A percentile compares a stretch with the other conserved stretches of the same genome.
Evolutionary conservation across 2,113 vertebrate species (phyloP).

Genomic region (Gasterosteus aculeatus): DNA sequence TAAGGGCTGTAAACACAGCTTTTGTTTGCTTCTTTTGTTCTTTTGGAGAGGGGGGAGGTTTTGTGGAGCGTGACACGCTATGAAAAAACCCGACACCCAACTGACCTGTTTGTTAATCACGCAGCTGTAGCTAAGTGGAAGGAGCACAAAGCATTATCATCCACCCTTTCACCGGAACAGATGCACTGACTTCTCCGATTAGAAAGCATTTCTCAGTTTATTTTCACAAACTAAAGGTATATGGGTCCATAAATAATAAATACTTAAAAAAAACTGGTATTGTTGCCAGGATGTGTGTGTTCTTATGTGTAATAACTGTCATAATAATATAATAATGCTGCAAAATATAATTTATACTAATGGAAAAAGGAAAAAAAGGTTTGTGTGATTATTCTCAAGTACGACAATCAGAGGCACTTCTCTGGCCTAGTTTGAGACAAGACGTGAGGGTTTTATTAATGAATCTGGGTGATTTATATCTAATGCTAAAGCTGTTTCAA

Average conservation of each 20-base stretch:
- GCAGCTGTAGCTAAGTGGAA: background rate
- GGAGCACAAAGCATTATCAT: background rate
- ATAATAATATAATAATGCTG: background rate
- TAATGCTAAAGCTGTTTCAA: background rate
- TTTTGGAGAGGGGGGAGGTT: background rate
- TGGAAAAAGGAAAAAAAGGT: background rate
- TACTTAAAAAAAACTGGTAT: background rate
- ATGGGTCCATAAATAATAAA: too few relatives aligned
- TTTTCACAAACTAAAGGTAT: background rate
- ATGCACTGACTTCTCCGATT: background rate
- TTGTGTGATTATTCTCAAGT: background rate
- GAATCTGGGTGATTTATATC: constrained; percentile 9
- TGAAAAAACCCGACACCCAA: background rate
- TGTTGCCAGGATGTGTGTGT: background rate
- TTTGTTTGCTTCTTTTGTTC: background rate
- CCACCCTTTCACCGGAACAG: background rate
- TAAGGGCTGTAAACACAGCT: background rate
- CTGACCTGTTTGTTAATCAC: background rate
- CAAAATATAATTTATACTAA: background rate
- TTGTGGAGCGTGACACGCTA: background rate
- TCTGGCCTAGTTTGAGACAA: background rate
- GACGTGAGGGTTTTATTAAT: background rate
- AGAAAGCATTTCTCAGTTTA: background rate
- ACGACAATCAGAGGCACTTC: background rate
- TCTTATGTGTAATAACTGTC: background rate